Evolutionary conservation across 2,797 vertebrate species (phyloP), one percentile per base, ranked within the genome.

Genomic region (Muraenolepis orangiensis): DNA sequence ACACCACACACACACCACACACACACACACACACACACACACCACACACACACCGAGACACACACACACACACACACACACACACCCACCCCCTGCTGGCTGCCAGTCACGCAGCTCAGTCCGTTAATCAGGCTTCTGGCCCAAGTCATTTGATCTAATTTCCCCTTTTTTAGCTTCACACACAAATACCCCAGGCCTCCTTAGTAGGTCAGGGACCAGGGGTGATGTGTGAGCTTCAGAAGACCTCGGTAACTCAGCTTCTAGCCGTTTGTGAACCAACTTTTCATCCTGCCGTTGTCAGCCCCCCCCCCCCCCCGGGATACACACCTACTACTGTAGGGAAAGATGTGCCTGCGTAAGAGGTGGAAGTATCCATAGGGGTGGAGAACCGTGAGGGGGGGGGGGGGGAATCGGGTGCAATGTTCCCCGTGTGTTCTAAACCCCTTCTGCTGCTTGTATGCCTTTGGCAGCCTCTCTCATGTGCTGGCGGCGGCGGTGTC

Each of bases 391-490:
- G 26, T n/a, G 23, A 23, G 18, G 57, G 16, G 57, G 23, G 23
- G 8, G 4, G 13, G 23, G 23, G 8, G 4, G 13, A 26, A 64
- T 26, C 26, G 7, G 23, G 23, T 23, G 23, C 12, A 26, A 13
- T n/a, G n/a, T 64, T 26, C n/a, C 12, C 26, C n/a, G n/a, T 42
- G 6, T 13, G 29, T 28, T 46, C 23, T 40, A 57, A 36, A 51
- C 68, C 31, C 10, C 42, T 68, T 73, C 23, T 29, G 13, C 26
- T 11, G 26, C 14, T 74, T 42, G 70, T 32, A 12, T 71, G 76
- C 77, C 77, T 3, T 0, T 12, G 80, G 74, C 81, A 70, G 34
- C 29, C 1, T 76, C 73, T 83, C 68, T n/a, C 29, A 38, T 4
- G 10, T 57, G 26, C 51, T 34, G 42, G 34, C 16, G 29, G 34